phyloP scores from a whole-genome alignment of 2,113 vertebrate species.

The Periophthalmus modestus region DNA sequence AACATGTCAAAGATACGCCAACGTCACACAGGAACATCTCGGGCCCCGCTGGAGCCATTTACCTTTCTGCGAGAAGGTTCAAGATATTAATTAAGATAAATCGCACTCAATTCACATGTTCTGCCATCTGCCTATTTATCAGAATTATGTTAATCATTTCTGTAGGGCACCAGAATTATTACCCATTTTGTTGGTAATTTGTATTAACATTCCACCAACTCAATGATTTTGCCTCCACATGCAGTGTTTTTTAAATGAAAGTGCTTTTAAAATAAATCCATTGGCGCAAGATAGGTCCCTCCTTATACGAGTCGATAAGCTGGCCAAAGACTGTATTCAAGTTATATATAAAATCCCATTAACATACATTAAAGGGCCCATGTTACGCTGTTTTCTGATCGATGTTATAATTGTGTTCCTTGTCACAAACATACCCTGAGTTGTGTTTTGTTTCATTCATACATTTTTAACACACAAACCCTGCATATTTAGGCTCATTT shows the following conservation, averaged over 20 bases:
- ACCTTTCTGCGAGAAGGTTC: conserved; percentile 93
- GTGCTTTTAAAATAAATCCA: conserved; percentile 49
- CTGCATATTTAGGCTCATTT: no score
- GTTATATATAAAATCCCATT: no score
- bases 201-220: conserved; percentile 97
- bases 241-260: no score
- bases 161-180: conserved; percentile 99
- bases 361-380: no score
- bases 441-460: no score
- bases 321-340: no score
- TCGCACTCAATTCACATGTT: conserved; percentile 97
- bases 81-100: conserved; percentile 99
- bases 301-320: background rate
- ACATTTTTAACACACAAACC: no score
- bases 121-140: conserved; percentile 99
- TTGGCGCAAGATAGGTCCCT: conserved; percentile 22
- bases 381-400: no score
- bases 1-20: conserved; percentile 72
- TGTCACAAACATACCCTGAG: no score
- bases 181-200: conserved; percentile 98
- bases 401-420: no score
- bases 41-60: conserved; percentile 86
- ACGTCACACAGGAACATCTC: conserved; percentile 73
- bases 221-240: conserved; percentile 94
- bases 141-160: conserved; percentile 99